Evolutionary conservation across 2,888 invertebrate species (phyloP), one percentile per base, ranked within the genome.

Genomic region (Sarcophaga rosellei): DNA sequence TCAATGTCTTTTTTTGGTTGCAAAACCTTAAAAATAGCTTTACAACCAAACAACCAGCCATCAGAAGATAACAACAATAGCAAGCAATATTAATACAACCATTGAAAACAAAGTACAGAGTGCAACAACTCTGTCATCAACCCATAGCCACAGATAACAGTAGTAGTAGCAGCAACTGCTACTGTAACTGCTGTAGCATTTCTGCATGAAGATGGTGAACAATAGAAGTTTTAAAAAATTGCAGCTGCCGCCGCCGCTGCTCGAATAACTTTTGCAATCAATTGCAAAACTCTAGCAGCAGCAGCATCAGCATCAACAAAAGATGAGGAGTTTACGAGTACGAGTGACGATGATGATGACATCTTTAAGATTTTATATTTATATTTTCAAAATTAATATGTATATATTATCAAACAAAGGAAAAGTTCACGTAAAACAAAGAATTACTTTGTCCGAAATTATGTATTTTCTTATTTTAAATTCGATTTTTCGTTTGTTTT

Each of bases 101-200:
- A 69, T 25, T 63, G 53, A 77, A 70, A 77, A 73, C 66, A 78
- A 73, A 83, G 73, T 78, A 73, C 66, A 68, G 47, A 77, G 62
- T 77, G 68, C 78, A 78, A 74, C n/a, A 45, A 61, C 69, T n/a
- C 25, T 61, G 69, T 35, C 35, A 23, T 25, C 44, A 15, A 73
- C 61, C 66, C 66, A 61, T 20, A 75, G 69, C 69, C 53, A 47
- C 75, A 75, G 69, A 80, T 80, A 66, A 66, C 66, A 66, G 66
- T 57, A 17, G 4, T 44, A 66, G 44, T 44, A 66, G 65, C 65
- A 25, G 6, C 44, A 65, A 44, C 66, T 44, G 20, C 66, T 66
- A 74, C 62, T 62, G 25, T 25, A 65, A 59, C 53, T 35, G 62
- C 70, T 11, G 47, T 70, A 75, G 25, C 70, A 47, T 11, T 17